A percentile compares a stretch with the other conserved stretches of the same genome.
phyloP scores from a whole-genome alignment of 2,888 invertebrate species.

The Crocallis elinguaria region DNA sequence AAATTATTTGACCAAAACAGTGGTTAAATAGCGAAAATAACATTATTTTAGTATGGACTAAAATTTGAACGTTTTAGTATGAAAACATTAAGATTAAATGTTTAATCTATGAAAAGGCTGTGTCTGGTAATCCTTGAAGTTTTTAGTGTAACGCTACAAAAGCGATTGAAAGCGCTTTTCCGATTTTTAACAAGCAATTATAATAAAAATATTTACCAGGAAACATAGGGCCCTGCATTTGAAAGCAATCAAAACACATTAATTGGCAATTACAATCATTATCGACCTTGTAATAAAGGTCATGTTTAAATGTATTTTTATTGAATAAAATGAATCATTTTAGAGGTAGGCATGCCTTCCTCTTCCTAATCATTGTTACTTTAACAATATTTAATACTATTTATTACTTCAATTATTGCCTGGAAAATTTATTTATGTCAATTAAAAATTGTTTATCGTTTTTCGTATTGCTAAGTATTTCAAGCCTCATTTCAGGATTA shows the following conservation, averaged over 20 bases:
- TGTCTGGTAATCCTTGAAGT: too few relatives aligned
- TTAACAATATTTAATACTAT: not conserved
- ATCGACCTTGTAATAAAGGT: slow-evolving; percentile 29
- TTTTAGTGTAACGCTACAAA: too few relatives aligned
- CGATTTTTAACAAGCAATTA: too few relatives aligned
- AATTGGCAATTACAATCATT: slow-evolving; percentile 27
- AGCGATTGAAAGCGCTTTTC: too few relatives aligned
- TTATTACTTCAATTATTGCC: not conserved
- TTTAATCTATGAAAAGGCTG: too few relatives aligned
- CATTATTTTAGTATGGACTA: not conserved
- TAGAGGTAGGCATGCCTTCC: slow-evolving; percentile 27
- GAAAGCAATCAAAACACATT: slow-evolving; percentile 1
- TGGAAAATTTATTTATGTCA: not conserved
- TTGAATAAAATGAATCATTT: slow-evolving; percentile 20
- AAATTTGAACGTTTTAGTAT: too few relatives aligned
- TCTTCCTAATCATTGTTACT: slow-evolving; percentile 30
- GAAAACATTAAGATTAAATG: too few relatives aligned
- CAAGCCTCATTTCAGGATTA: too few relatives aligned
- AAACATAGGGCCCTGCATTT: slow-evolving; percentile 9
- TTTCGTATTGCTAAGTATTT: too few relatives aligned
- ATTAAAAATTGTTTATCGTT: not conserved
- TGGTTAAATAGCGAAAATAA: not conserved
- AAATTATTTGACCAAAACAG: too few relatives aligned
- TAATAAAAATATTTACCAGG: not conserved
- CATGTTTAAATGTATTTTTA: slow-evolving; percentile 16